Percentiles rank a stretch among this genome's conserved stretches.
These are phyloP conservation scores for Cynodonichthys magdalenae DNA, from an alignment of 2,797 vertebrate species.

Conservation along the genomic window DNA sequence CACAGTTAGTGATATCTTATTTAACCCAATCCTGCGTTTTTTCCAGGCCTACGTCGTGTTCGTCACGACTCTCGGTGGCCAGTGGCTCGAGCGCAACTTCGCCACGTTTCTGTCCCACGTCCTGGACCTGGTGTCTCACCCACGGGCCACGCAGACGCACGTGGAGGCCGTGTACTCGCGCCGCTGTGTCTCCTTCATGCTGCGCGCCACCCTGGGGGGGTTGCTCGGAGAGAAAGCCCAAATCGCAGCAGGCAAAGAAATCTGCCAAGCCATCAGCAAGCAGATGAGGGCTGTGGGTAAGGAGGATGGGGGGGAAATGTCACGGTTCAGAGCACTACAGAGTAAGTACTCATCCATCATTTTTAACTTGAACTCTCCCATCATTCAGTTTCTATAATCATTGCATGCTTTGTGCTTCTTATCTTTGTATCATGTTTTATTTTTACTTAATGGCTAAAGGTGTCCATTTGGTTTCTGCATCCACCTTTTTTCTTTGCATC, in stretches of 20 bases:
- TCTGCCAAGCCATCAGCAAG: conserved; percentile 97
- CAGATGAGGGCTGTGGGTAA: conserved; percentile 99
- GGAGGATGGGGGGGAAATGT: conserved; percentile 84
- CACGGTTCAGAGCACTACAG: conserved; percentile 85
- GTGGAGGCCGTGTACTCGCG: conserved; percentile 98
- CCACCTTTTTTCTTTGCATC: conserved; percentile 1
- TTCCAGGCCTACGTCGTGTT: conserved; percentile 96
- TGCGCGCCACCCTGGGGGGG: conserved; percentile 94
- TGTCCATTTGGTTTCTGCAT: conserved; percentile 17
- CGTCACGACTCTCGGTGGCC: conserved; percentile 93
- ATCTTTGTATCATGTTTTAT: conserved; percentile 17
- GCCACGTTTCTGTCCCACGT: conserved; percentile 95
- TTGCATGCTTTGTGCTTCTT: conserved; percentile 63
- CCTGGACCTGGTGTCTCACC: conserved; percentile 95
- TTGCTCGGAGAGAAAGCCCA: conserved; percentile 97
- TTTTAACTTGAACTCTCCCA: conserved; percentile 39
- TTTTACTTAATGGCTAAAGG: background rate
- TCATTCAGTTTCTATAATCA: conserved; percentile 30
- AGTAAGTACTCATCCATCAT: conserved; percentile 83
- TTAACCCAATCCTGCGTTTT: background rate
- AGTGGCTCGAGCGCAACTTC: conserved; percentile 98
- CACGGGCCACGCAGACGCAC: conserved; percentile 95
- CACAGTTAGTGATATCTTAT: background rate
- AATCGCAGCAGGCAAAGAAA: conserved; percentile 97
- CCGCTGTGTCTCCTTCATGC: conserved; percentile 96